Evolutionary conservation across 2,797 vertebrate genomes (phyloP).

Genomic region (Megalops cyprinoides): DNA sequence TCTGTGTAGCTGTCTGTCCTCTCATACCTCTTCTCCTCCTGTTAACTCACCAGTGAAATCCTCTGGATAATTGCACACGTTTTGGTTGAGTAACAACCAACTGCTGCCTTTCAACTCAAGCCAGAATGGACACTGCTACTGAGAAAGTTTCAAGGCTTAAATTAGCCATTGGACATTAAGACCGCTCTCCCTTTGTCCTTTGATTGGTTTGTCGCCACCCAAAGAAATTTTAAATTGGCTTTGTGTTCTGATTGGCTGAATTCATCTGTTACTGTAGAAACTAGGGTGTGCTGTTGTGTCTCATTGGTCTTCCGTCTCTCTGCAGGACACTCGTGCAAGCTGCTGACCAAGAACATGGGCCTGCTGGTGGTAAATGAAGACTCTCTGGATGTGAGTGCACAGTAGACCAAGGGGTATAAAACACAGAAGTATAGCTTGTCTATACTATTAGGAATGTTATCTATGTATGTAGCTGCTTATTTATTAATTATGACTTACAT

Average conservation of each 20-base stretch:
- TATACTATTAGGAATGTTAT: neutral
- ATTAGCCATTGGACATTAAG: neutral
- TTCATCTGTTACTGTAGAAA: neutral
- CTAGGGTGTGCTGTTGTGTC: neutral
- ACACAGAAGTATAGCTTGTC: neutral
- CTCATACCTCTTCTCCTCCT: too few species aligned
- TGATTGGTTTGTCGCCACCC: neutral
- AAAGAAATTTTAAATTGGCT: neutral
- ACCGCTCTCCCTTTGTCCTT: neutral
- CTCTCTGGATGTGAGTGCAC: slow-evolving; percentile 66
- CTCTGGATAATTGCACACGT: too few species aligned
- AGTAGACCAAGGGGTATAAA: too few species aligned
- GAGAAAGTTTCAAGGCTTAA: neutral
- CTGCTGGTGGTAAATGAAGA: slow-evolving; percentile 81
- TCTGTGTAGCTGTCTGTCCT: too few species aligned
- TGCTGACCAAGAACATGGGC: slow-evolving; percentile 80
- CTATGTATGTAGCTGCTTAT: neutral
- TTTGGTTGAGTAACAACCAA: too few species aligned
- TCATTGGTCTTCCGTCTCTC: neutral
- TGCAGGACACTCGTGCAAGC: slow-evolving; percentile 80
- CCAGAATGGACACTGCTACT: neutral
- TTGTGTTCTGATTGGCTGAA: neutral
- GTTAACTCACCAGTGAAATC: too few species aligned
- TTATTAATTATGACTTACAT: neutral
- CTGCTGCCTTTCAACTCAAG: neutral